Base-by-base conservation (phyloP, 2,888 invertebrate genomes). In the Caenorhabditis wallacei region DNA sequence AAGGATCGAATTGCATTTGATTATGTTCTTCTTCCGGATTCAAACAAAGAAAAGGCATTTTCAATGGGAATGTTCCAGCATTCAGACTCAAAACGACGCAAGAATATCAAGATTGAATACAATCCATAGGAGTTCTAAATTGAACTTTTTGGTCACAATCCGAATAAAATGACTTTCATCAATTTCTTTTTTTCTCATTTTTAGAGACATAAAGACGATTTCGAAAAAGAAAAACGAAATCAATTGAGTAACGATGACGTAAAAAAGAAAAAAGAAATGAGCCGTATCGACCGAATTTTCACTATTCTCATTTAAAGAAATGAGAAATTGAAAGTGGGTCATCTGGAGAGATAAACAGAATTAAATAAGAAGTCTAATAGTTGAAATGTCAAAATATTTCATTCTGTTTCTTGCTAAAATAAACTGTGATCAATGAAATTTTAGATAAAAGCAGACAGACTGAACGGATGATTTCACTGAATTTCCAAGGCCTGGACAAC, bases 1-100 rank as follows among this genome's bases (percentile, higher is more conserved):
- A 76, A 74, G 69, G 84, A 84, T 54, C 68, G 84, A 10, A 72
- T 84, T 57, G 84, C 80, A 11, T 80, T 78, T 51, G 84, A 84
- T 56, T 84, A 84, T 48, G 76, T 76, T n/a, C 56, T 84, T 3
- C n/a, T 84, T 66, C 61, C 76, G n/a, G 84, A 76, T 51, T 18
- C 4, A 20, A 53, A 64, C 22, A 72, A 66, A 48, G 59, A 72
- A 46, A 75, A 78, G 46, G 18, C 30, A 40, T 84, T 84, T 46
- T 43, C 53, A n/a, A 51, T 84, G 57, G 26, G 18, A 11, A 69
- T 84, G 66, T 71, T 83, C 37, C 72, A 78, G 54, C n/a, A 66
- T 10, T 59, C 80, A 30, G 84, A 76, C 18, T 30, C 80, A n/a
- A 76, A 78, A 37, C 11, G 76, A 46, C 66, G 84, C 48, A 84